These are phyloP conservation scores for Bombus sibiricus DNA, from an alignment of 1,140 invertebrate genomes.

Conservation along the genomic window DNA sequence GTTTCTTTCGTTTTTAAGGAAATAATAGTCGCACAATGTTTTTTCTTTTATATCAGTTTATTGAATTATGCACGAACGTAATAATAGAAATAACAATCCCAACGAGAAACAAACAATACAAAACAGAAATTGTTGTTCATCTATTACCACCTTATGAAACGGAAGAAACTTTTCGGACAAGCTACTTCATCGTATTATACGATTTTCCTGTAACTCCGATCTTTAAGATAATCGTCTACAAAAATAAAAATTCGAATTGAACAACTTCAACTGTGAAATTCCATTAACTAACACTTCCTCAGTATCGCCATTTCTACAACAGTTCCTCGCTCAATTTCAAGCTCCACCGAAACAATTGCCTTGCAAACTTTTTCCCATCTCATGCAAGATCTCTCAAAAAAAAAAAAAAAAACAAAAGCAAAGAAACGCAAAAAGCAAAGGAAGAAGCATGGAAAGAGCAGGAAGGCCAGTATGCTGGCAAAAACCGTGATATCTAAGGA, in stretches of 20 bases:
- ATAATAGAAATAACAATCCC: too few relatives aligned
- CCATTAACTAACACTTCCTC: not conserved
- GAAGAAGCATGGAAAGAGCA: not conserved
- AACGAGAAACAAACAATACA: too few relatives aligned
- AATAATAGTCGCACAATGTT: too few relatives aligned
- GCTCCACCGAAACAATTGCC: not conserved
- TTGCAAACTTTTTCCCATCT: not conserved
- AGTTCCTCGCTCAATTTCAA: not conserved
- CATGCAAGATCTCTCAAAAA: not conserved
- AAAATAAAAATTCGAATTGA: not conserved
- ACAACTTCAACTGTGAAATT: not conserved
- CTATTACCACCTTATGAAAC: too few relatives aligned
- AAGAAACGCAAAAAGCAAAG: not conserved
- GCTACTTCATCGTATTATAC: too few relatives aligned
- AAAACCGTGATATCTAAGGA: conserved; percentile 26
- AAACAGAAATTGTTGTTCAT: too few relatives aligned
- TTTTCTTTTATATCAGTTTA: too few relatives aligned
- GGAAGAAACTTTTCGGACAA: too few relatives aligned
- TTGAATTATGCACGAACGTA: too few relatives aligned
- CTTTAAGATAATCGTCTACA: too few relatives aligned
- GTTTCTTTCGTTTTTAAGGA: too few relatives aligned
- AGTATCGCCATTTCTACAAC: not conserved
- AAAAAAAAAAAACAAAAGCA: not conserved
- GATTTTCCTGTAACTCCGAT: too few relatives aligned
- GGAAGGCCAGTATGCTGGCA: not conserved